Evolutionary conservation across 2,113 vertebrate genomes (phyloP), one percentile per base, ranked within the genome.

Genomic region (Sula dactylatra): DNA sequence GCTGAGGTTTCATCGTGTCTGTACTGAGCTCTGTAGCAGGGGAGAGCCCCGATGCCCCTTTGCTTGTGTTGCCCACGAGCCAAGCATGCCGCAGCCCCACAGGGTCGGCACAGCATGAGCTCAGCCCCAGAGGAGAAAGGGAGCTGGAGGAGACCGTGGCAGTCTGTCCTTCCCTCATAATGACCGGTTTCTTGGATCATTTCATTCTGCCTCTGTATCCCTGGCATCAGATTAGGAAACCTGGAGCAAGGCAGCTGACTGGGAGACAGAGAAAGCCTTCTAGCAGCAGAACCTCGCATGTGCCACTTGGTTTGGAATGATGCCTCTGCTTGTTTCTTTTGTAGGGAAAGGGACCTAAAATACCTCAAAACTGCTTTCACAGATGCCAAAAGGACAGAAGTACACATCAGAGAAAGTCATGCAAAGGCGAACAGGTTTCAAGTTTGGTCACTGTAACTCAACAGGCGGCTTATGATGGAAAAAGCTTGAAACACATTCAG

Each of bases 31-130:
- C 50, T 66, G 21, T 18, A 54, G 65, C 12, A n/a, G 25, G 54
- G 27, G 15, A 54, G 29, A 88, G 38, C 66, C 17, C 38, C 54
- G 31, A 45, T 52, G 9, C 3, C 26, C 38, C 11, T 40, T 44
- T 55, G n/a, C 17, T 72, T 79, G 22, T 31, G 38, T 16, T 21
- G 61, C 11, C 21, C 49, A 7, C 0, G 0, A 56, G 29, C 13
- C 59, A 56, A 70, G 54, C 5, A 9, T 42, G 20, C 18, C 5
- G 1, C 40, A 66, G 34, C 11, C 55, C 27, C 25, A 15, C 0
- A 2, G 42, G 17, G 34, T 71, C 9, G 25, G 27, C 13, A 29
- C 12, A 40, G 64, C 29, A 8, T 62, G 16, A 55, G 10, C 19
- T 95, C 66, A 54, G 42, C 12, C 16, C 22, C 1, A 0, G 31